Conservation (phyloP, 1,140 invertebrate genomes). For the Nymphalis io region DNA sequence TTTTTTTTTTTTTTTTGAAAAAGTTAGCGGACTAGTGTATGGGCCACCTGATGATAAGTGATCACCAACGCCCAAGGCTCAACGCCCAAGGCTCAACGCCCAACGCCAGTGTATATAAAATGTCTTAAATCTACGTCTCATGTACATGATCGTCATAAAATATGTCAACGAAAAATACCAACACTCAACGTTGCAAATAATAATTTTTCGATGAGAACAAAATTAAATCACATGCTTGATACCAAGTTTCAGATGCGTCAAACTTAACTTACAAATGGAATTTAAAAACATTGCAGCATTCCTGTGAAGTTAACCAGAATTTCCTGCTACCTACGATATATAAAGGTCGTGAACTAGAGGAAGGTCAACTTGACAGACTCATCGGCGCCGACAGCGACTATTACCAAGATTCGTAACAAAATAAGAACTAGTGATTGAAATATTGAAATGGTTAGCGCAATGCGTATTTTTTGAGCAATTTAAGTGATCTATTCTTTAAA, state of each 20-base stretch:
- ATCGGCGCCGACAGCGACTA: background rate
- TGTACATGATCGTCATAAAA: too few relatives aligned
- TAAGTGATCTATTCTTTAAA: background rate
- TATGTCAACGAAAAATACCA: background rate
- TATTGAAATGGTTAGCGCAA: slow-evolving; percentile 16
- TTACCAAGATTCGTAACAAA: slow-evolving; percentile 3
- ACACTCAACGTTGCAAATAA: background rate
- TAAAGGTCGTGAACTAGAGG: slow-evolving; percentile 12
- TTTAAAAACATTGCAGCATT: background rate
- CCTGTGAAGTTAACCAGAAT: background rate
- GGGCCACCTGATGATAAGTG: too few relatives aligned
- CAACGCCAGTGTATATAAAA: too few relatives aligned
- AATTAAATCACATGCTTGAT: background rate
- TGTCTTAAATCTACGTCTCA: too few relatives aligned
- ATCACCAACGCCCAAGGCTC: too few relatives aligned
- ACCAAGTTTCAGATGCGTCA: background rate
- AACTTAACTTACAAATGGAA: background rate
- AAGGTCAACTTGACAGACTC: slow-evolving; percentile 12
- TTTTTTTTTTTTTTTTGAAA: too few relatives aligned
- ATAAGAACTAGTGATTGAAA: background rate
- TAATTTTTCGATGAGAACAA: background rate
- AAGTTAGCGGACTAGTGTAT: too few relatives aligned
- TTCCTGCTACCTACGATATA: slow-evolving; percentile 7
- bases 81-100: too few relatives aligned
- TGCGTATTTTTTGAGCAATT: slow-evolving; percentile 4